phyloP scores from a whole-genome alignment of 2,797 vertebrate genomes.

The Thunnus albacares region DNA sequence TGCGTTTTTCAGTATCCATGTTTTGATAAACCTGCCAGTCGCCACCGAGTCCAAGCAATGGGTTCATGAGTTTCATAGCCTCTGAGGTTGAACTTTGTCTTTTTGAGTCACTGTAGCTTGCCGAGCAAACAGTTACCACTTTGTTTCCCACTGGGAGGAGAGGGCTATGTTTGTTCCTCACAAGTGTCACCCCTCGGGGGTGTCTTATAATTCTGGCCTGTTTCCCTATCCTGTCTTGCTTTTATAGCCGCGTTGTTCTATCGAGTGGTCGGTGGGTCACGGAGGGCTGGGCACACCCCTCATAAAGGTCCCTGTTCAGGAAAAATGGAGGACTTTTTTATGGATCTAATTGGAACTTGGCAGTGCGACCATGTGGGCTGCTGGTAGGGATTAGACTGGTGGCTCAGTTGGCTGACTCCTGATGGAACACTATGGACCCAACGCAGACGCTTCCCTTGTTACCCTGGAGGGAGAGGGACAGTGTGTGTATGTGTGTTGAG shows the following conservation, averaged over 20 bases:
- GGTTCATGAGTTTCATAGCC: slow-evolving; percentile 31
- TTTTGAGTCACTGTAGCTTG: slow-evolving; percentile 29
- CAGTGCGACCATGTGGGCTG: slow-evolving; percentile 75
- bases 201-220: slow-evolving; percentile 65
- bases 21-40: slow-evolving; percentile 56
- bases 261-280: slow-evolving; percentile 65
- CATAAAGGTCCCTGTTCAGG: slow-evolving; percentile 62
- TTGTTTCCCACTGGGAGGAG: slow-evolving; percentile 37
- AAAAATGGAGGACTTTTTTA: slow-evolving; percentile 66
- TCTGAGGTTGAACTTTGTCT: slow-evolving; percentile 44
- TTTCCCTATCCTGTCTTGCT: slow-evolving; percentile 58
- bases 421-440: slow-evolving; percentile 80
- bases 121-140: slow-evolving; percentile 45
- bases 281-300: slow-evolving; percentile 61
- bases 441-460: slow-evolving; percentile 80
- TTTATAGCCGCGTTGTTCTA: slow-evolving; percentile 70
- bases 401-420: slow-evolving; percentile 83
- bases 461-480: slow-evolving; percentile 68
- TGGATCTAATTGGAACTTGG: slow-evolving; percentile 84
- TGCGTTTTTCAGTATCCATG: neutral
- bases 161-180: slow-evolving; percentile 49
- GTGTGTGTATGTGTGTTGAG: slow-evolving; percentile 40
- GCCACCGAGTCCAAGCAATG: neutral
- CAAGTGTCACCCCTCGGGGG: slow-evolving; percentile 45
- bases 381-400: slow-evolving; percentile 78